Percentiles rank a stretch among this genome's conserved stretches.
Evolutionary conservation across 2,888 invertebrate genomes (phyloP).

Genomic region (Timema cristinae): DNA sequence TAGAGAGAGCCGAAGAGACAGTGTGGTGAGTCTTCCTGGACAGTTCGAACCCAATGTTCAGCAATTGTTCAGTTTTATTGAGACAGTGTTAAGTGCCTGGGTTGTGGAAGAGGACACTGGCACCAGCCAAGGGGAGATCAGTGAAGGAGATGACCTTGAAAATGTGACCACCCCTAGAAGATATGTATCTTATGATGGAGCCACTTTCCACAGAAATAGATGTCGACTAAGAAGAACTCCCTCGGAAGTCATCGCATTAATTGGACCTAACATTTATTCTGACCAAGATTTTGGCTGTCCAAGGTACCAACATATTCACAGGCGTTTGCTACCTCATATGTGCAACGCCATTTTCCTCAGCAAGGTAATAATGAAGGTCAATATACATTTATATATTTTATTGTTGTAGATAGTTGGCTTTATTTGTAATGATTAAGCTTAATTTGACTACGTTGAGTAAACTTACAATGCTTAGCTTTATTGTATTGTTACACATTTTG

Average conservation of each 20-base stretch:
- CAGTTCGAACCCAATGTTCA: slow-evolving; percentile 67
- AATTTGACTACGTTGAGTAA: too few relatives aligned
- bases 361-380: slow-evolving; percentile 59
- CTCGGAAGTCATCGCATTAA: slow-evolving; percentile 32
- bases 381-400: too few relatives aligned
- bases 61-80: slow-evolving; percentile 76
- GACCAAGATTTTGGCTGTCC: slow-evolving; percentile 35
- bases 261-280: slow-evolving; percentile 34
- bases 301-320: slow-evolving; percentile 63
- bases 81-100: slow-evolving; percentile 75
- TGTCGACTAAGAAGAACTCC: slow-evolving; percentile 26
- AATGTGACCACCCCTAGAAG: too few relatives aligned
- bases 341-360: slow-evolving; percentile 85
- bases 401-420: too few relatives aligned
- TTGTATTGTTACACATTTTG: too few relatives aligned
- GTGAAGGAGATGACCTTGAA: slow-evolving; percentile 50
- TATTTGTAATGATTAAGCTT: too few relatives aligned
- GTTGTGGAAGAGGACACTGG: slow-evolving; percentile 63
- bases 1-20: slow-evolving; percentile 46
- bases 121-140: slow-evolving; percentile 67
- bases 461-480: too few relatives aligned
- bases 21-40: slow-evolving; percentile 52
- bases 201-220: slow-evolving; percentile 50
- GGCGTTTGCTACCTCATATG: slow-evolving; percentile 79
- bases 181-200: not conserved